phyloP scores from a whole-genome alignment of 2,797 vertebrate species.

The Gobionotothen gibberifrons region DNA sequence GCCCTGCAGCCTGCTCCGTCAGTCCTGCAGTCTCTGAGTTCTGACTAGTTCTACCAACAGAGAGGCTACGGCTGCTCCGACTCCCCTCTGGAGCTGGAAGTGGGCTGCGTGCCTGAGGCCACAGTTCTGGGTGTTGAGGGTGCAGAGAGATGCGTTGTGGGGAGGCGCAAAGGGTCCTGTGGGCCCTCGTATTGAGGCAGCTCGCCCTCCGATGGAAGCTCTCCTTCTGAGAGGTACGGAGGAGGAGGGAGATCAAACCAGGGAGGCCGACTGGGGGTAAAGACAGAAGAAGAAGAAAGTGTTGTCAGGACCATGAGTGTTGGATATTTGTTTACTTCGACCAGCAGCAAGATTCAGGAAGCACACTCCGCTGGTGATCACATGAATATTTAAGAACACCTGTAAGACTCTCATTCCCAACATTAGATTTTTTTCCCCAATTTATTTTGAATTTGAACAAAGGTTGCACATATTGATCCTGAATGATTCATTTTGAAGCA shows the following conservation, averaged over 20 bases:
- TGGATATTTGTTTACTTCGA: too few relatives aligned
- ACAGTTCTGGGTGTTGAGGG: slow-evolving; percentile 66
- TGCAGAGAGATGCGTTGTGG: slow-evolving; percentile 17
- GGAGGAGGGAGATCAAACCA: slow-evolving; percentile 98
- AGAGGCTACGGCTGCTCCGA: slow-evolving; percentile 67
- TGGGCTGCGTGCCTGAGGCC: slow-evolving; percentile 31
- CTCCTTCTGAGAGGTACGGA: slow-evolving; percentile 89
- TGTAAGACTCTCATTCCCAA: background rate
- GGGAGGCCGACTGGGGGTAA: slow-evolving; percentile 86
- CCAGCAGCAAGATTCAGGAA: background rate
- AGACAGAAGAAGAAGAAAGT: slow-evolving; percentile 29
- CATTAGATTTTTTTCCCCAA: too few relatives aligned
- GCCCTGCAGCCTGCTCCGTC: slow-evolving; percentile 44
- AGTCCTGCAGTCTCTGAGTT: slow-evolving; percentile 38
- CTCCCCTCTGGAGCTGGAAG: slow-evolving; percentile 57
- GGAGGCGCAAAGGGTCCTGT: slow-evolving; percentile 31
- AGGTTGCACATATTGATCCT: too few relatives aligned
- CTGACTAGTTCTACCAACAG: slow-evolving; percentile 14
- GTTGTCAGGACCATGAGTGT: slow-evolving; percentile 10
- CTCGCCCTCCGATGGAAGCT: slow-evolving; percentile 83
- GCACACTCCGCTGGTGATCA: background rate
- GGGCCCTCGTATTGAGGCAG: slow-evolving; percentile 89
- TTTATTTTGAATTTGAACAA: background rate
- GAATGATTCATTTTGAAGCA: background rate
- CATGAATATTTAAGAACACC: background rate